Conservation (phyloP, 2,888 invertebrate genomes). For the Chorisops tibialis region DNA sequence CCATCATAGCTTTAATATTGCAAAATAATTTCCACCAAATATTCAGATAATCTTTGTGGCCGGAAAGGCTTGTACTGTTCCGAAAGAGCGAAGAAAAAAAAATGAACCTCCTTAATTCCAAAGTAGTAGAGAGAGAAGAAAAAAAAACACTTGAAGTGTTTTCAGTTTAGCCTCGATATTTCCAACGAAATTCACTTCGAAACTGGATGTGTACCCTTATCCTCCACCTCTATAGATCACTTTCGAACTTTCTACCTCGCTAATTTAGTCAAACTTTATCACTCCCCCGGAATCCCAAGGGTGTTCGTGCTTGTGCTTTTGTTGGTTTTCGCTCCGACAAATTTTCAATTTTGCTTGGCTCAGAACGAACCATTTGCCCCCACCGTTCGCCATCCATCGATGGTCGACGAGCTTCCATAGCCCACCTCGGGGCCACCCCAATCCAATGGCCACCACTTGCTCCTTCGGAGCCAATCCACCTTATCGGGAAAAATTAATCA, state of each 20-base stretch:
- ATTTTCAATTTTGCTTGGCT: conserved; percentile 30
- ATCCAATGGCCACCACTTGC: background rate
- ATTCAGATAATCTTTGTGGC: background rate
- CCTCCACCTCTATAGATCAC: conserved; percentile 28
- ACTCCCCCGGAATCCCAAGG: conserved; percentile 22
- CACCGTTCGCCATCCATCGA: conserved; percentile 2
- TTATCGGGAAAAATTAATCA: conserved; percentile 30
- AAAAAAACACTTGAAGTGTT: background rate
- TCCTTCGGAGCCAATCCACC: background rate
- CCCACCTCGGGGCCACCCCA: background rate
- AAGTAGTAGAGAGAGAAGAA: too few relatives aligned
- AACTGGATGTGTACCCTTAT: background rate
- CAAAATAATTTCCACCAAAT: conserved; percentile 17
- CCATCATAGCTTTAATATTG: conserved; percentile 4
- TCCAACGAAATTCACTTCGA: conserved; percentile 24
- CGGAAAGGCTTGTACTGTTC: too few relatives aligned
- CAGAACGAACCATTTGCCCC: conserved; percentile 7
- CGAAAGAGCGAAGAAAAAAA: too few relatives aligned
- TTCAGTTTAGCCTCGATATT: conserved; percentile 26
- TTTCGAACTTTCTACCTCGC: conserved; percentile 32
- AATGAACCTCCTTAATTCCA: too few relatives aligned
- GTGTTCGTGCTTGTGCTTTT: conserved; percentile 23
- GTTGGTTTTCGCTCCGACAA: conserved; percentile 27
- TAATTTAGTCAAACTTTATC: conserved; percentile 34
- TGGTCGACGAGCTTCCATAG: conserved; percentile 5